Conservation (phyloP, 2,888 invertebrate genomes). For the Mechanitis messenoides region DNA sequence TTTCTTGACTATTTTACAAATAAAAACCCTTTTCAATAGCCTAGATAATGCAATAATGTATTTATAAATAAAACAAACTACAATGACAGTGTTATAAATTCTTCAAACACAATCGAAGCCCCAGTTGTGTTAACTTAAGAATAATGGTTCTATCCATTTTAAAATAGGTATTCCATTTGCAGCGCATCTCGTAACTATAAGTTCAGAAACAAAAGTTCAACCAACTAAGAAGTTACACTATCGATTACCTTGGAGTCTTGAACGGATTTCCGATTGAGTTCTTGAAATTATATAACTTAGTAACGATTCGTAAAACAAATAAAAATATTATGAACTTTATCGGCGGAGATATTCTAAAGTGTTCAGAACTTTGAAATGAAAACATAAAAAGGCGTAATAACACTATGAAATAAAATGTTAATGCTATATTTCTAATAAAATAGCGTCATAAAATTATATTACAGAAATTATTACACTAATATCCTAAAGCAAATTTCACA, state of each 20-base stretch:
- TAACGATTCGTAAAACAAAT: background rate
- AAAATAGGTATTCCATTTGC: background rate
- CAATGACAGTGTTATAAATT: background rate
- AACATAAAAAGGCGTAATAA: no score
- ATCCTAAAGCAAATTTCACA: no score
- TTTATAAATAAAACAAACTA: background rate
- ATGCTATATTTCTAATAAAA: no score
- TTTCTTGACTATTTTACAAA: no score
- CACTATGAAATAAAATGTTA: no score
- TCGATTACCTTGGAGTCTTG: background rate
- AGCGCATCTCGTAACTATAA: background rate
- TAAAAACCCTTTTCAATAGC: no score
- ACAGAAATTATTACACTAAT: no score
- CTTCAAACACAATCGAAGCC: background rate
- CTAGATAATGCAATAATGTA: no score
- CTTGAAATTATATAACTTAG: background rate
- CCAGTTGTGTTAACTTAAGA: background rate
- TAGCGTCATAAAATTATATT: no score
- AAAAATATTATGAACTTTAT: background rate
- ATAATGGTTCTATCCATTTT: background rate
- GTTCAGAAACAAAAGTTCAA: background rate
- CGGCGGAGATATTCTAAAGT: no score
- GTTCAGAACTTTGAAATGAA: no score
- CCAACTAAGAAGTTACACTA: background rate
- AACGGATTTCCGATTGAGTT: background rate